A percentile compares a stretch with the other conserved stretches of the same genome.
Evolutionary conservation across 2,888 invertebrate genomes (phyloP).

Genomic region (Zonitis immaculata): DNA sequence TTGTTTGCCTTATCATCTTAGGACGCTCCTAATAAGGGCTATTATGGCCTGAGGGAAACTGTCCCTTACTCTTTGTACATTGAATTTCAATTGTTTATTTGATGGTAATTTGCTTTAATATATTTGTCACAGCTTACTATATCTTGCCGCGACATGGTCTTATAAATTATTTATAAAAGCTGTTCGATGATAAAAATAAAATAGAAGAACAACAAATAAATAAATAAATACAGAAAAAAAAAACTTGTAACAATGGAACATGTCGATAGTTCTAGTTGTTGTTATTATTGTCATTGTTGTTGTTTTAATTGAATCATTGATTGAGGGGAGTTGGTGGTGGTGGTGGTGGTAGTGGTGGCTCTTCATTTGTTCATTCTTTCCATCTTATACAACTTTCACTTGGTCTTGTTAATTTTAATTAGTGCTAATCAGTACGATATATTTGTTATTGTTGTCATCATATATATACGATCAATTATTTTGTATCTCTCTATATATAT

Average conservation of each 20-base stretch:
- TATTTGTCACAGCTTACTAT: slow-evolving; percentile 24
- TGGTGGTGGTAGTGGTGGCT: no score
- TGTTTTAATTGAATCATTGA: neutral
- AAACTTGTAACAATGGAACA: neutral
- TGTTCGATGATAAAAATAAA: neutral
- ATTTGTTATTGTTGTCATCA: neutral
- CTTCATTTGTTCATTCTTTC: neutral
- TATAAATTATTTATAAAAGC: slow-evolving; percentile 16
- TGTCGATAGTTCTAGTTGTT: neutral
- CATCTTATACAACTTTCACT: neutral
- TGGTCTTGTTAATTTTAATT: neutral
- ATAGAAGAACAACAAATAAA: no score
- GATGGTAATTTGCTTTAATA: slow-evolving; percentile 32
- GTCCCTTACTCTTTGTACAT: slow-evolving; percentile 14
- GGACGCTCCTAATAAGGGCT: no score
- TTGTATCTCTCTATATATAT: no score
- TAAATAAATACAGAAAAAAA: no score
- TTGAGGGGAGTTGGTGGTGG: no score
- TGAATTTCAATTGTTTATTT: slow-evolving; percentile 29
- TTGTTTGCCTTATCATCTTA: no score
- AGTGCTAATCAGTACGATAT: neutral
- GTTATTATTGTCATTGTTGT: neutral
- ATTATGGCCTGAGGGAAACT: no score
- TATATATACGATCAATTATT: neutral
- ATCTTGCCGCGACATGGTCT: slow-evolving; percentile 15